Conservation (phyloP, 2,888 invertebrate species). For the Anthrax anthrax region DNA sequence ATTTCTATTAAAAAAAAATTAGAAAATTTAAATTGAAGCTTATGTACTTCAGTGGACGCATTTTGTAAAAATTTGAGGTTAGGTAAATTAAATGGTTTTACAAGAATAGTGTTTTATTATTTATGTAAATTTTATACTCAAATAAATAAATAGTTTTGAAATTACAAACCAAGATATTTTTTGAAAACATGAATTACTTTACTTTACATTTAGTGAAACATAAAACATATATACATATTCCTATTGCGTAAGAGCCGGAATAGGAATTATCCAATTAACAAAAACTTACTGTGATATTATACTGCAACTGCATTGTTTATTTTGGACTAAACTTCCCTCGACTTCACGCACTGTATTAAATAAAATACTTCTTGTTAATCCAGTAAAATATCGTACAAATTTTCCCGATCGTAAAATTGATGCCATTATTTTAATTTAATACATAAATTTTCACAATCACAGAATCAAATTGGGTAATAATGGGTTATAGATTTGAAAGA, state of each 20-base stretch:
- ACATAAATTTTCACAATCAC: no score
- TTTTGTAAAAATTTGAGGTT: background rate
- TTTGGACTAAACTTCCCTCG: slow-evolving; percentile 43
- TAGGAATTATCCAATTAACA: slow-evolving; percentile 5
- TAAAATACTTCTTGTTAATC: slow-evolving; percentile 53
- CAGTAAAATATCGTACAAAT: slow-evolving; percentile 57
- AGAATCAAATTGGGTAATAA: no score
- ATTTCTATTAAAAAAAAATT: slow-evolving; percentile 34
- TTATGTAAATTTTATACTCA: no score
- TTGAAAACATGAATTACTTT: no score
- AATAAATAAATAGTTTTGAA: no score
- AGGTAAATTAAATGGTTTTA: no score
- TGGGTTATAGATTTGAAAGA: no score
- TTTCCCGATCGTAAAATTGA: slow-evolving; percentile 49
- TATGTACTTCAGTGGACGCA: no score
- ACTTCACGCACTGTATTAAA: slow-evolving; percentile 49
- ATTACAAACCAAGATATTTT: no score
- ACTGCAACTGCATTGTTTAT: slow-evolving; percentile 37
- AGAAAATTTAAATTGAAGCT: background rate
- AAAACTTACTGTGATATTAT: slow-evolving; percentile 34
- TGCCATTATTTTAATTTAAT: slow-evolving; percentile 20
- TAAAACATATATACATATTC: no score
- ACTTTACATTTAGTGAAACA: no score
- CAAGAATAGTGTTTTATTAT: no score
- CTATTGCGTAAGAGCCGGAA: slow-evolving; percentile 18